phyloP scores from a whole-genome alignment of 2,113 vertebrate species.

The Gymnocephalus cernua region DNA sequence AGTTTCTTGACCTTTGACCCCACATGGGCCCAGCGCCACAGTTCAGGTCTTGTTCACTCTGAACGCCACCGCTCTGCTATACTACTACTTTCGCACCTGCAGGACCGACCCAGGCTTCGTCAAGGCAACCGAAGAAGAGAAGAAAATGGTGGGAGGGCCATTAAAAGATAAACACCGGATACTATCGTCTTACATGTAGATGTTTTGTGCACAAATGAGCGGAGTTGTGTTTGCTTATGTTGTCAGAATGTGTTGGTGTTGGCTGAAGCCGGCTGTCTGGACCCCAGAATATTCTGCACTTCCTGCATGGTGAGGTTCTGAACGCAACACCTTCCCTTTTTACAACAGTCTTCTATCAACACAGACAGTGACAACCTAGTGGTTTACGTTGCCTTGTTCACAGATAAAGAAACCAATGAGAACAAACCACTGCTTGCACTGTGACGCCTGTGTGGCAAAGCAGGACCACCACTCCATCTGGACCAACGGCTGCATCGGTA shows the following conservation, averaged over 20 bases:
- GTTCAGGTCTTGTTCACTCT: conserved; percentile 86
- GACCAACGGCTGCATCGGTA: conserved; percentile 93
- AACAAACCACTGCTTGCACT: conserved; percentile 89
- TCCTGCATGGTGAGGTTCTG: conserved; percentile 91
- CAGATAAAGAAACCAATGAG: conserved; percentile 93
- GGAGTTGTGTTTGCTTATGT: conserved; percentile 23
- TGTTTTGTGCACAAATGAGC: neutral
- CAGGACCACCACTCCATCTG: conserved; percentile 95
- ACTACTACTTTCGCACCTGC: conserved; percentile 92
- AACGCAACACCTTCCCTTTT: neutral
- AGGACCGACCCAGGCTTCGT: conserved; percentile 91
- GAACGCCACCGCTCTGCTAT: conserved; percentile 85
- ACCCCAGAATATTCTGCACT: conserved; percentile 93
- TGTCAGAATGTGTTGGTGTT: conserved; percentile 92
- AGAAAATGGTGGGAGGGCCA: conserved; percentile 83
- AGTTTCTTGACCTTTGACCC: conserved; percentile 82
- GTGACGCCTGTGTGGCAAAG: conserved; percentile 91
- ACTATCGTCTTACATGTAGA: neutral
- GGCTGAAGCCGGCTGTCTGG: conserved; percentile 92
- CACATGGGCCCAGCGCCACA: conserved; percentile 81
- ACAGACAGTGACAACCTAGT: neutral
- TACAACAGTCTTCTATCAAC: neutral
- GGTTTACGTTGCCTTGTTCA: neutral
- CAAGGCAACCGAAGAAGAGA: conserved; percentile 91
- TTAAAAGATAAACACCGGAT: neutral